Conservation (phyloP, 2,797 vertebrate species). For the Hyperoplus lanceolatus region DNA sequence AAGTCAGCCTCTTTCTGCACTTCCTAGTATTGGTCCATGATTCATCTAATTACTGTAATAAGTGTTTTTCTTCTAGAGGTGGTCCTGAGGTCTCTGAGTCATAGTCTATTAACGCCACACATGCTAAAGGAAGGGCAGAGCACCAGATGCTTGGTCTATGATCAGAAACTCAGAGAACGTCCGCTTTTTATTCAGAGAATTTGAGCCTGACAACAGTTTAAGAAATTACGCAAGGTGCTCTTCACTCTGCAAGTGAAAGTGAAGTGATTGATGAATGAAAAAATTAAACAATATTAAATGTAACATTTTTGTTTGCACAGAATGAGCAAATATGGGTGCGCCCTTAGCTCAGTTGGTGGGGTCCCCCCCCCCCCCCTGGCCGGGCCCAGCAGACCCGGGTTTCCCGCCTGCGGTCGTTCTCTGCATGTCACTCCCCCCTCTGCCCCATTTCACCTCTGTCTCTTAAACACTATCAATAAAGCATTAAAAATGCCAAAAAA, state of each 20-base stretch:
- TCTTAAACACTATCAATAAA: too few species aligned
- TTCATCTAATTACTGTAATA: constrained; percentile 83
- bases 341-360: too few species aligned
- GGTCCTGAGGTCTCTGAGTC: constrained; percentile 77
- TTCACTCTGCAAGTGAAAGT: too few species aligned
- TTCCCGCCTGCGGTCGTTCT: too few species aligned
- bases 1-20: constrained; percentile 42
- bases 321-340: neutral
- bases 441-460: too few species aligned
- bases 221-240: constrained; percentile 47
- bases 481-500: too few species aligned
- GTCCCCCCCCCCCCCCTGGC: too few species aligned
- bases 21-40: constrained; percentile 65
- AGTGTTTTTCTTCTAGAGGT: constrained; percentile 79
- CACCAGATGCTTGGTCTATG: constrained; percentile 65
- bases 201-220: constrained; percentile 57
- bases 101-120: constrained; percentile 74
- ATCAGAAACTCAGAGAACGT: constrained; percentile 64
- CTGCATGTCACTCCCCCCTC: too few species aligned
- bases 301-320: neutral
- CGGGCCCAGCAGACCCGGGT: too few species aligned
- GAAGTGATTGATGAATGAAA: neutral
- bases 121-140: constrained; percentile 56
- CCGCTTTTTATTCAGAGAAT: constrained; percentile 57
- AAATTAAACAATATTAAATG: neutral